phyloP scores from a whole-genome alignment of 53 echinoderm and acorn worm species.

The Glandiceps talaboti region DNA sequence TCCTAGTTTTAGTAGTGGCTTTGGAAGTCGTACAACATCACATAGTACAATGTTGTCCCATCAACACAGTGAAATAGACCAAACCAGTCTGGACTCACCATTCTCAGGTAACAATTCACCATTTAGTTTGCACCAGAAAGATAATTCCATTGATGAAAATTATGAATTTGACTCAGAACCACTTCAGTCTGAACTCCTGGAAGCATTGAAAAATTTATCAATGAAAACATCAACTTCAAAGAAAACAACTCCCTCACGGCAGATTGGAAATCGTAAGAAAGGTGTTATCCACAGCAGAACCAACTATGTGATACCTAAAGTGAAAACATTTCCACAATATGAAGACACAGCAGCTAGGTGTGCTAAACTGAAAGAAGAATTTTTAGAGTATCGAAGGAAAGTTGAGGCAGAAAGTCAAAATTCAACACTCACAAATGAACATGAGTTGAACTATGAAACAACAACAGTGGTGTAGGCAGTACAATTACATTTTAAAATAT shows the following conservation, averaged over 20 bases:
- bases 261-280: neutral
- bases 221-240: neutral
- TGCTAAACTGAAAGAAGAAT: neutral
- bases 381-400: neutral
- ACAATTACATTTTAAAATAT: too few relatives aligned
- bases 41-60: neutral
- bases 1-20: neutral
- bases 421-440: neutral
- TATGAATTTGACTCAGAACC: neutral
- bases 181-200: neutral
- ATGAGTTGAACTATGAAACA: neutral
- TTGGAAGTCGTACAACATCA: neutral
- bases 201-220: neutral
- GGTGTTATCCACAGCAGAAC: neutral
- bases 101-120: neutral
- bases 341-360: neutral
- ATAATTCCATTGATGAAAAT: neutral
- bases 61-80: neutral
- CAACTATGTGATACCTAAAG: neutral
- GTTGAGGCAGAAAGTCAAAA: neutral
- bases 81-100: neutral
- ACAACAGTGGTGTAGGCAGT: neutral
- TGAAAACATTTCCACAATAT: neutral
- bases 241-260: neutral
- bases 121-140: neutral